Evolutionary conservation across 1,140 invertebrate species (phyloP), one percentile per base, ranked within the genome.

Genomic region (Luehdorfia chinensis): DNA sequence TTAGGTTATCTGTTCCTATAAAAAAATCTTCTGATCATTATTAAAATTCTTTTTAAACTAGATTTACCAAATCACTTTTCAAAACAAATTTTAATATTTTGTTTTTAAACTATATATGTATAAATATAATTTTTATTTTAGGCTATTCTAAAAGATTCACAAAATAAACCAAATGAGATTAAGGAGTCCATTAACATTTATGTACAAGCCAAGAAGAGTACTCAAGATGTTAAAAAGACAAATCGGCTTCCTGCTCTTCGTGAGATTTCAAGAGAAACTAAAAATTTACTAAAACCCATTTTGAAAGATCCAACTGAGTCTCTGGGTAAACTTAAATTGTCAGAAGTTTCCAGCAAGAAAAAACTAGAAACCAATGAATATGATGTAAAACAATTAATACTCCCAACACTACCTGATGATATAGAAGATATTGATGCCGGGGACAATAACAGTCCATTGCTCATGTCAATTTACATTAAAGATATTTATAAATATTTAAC

Each of bases 401-500:
- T 61, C 9, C 66, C 69, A 2, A 43, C 50, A 23, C 50, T 87
- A 11, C 76, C 85, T 0, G 48, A 64, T 28, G 74, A 81, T 16
- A 77, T 88, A 58, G 85, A 87, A 59, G 95, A 97, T 78, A 90
- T 91, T 64, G 91, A 93, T 53, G 93, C 94, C 62, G 85, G 75
- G 39, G 89, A 91, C 31, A 94, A 95, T 70, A 71, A 77, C 16
- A 86, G 66, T 44, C 94, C 94, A 3, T 90, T 93, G 63, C 88
- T 96, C 51, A 93, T 95, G 68, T 91, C 91, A 15, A 90, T 93
- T 54, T 97, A 97, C 74, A 92, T 94, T 33, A 93, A 94, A 55
- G 94, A 96, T 54, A 97, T 98, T 71, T 96, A 95, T 67, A 74
- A 84, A 7, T 96, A 97, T 76, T 87, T 97, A 63, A 89, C 89